Conservation (phyloP, 2,888 invertebrate species). For the Nephrotoma appendiculata region DNA sequence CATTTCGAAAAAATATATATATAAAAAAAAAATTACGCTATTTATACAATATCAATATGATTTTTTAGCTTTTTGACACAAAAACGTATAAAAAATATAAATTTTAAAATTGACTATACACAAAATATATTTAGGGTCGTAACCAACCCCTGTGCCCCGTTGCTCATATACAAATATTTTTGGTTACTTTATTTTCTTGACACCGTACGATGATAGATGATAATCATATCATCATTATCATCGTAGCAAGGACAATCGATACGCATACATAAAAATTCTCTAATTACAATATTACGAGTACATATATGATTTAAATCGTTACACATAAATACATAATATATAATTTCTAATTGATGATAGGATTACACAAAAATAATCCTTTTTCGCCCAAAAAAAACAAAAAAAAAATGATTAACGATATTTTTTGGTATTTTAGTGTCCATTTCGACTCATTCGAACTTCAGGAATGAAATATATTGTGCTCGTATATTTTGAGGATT, state of each 20-base stretch:
- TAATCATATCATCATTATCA: background rate
- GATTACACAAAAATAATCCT: constrained; percentile 1
- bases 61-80: constrained; percentile 4
- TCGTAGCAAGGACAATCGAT: background rate
- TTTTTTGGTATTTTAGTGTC: background rate
- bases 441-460: background rate
- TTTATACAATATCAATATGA: constrained; percentile 1
- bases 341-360: background rate
- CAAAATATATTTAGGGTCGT: background rate
- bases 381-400: background rate
- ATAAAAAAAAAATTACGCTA: background rate
- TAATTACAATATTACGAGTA: background rate
- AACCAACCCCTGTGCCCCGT: background rate
- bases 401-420: background rate
- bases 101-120: background rate
- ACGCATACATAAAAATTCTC: background rate
- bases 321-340: background rate
- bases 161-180: background rate
- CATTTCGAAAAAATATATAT: background rate
- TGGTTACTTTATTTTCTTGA: background rate
- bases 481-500: background rate
- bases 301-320: background rate
- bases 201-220: background rate
- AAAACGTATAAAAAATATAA: background rate
- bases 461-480: background rate